These are phyloP conservation scores for Eurypyga helias DNA, from an alignment of 2,113 vertebrate species.

Conservation along the genomic window DNA sequence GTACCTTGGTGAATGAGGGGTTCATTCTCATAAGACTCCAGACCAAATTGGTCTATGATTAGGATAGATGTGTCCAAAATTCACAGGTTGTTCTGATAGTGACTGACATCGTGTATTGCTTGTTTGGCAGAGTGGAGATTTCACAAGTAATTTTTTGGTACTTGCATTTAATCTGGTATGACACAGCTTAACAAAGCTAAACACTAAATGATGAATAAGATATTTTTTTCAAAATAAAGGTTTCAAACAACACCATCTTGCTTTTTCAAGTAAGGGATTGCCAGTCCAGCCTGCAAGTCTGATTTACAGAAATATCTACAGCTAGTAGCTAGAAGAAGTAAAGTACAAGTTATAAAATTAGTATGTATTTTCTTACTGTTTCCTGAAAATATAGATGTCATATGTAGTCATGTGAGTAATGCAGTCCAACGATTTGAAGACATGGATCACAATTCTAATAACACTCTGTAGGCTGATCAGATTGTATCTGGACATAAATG, in stretches of 20 bases:
- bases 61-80: slow-evolving; percentile 17
- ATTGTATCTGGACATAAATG: neutral
- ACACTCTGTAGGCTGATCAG: neutral
- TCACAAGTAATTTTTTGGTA: slow-evolving; percentile 60
- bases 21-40: slow-evolving; percentile 11
- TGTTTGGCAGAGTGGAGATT: slow-evolving; percentile 28
- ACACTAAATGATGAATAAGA: neutral
- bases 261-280: neutral
- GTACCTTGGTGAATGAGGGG: neutral
- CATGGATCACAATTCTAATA: neutral
- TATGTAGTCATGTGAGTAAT: fast-evolving
- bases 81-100: slow-evolving; percentile 26
- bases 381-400: neutral
- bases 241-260: neutral
- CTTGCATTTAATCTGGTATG: slow-evolving; percentile 61
- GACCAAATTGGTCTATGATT: slow-evolving; percentile 39
- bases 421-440: neutral
- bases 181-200: slow-evolving; percentile 52
- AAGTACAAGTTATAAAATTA: neutral
- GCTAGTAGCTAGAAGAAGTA: neutral
- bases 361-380: neutral
- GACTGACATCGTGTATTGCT: slow-evolving; percentile 35
- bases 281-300: neutral
- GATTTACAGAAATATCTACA: neutral
- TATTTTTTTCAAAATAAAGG: neutral